Evolutionary conservation across 2,888 invertebrate species (phyloP).

Genomic region (Drosophila quinaria): DNA sequence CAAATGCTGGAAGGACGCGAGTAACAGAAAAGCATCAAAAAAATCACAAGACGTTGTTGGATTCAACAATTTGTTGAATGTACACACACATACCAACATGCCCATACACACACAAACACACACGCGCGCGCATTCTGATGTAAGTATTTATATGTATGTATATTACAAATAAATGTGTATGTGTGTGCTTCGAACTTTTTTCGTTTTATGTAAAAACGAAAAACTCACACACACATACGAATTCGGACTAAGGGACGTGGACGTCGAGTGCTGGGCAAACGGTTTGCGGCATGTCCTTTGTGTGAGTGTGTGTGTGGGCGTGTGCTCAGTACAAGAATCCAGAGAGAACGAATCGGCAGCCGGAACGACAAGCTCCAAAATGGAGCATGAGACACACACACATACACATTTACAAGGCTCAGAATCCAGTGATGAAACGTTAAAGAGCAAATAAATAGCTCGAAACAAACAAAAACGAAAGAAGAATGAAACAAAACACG

Average conservation of each 20-base stretch:
- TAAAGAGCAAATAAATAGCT: conserved; percentile 78
- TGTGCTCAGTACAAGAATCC: conserved; percentile 25
- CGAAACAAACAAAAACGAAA: conserved; percentile 66
- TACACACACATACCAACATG: conserved; percentile 38
- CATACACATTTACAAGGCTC: conserved; percentile 1
- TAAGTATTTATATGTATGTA: conserved; percentile 25
- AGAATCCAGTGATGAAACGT: conserved; percentile 55
- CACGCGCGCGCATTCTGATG: background rate
- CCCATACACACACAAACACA: background rate
- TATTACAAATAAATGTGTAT: conserved; percentile 40
- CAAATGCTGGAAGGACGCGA: conserved; percentile 49
- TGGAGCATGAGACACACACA: conserved; percentile 27
- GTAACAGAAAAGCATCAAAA: conserved; percentile 34
- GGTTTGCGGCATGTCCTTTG: conserved; percentile 65
- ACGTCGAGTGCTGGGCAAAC: conserved; percentile 70
- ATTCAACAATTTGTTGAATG: conserved; percentile 82
- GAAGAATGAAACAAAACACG: conserved; percentile 55
- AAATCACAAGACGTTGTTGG: conserved; percentile 69
- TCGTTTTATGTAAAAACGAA: conserved; percentile 61
- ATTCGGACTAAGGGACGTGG: conserved; percentile 22
- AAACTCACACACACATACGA: conserved; percentile 22
- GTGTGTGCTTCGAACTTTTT: conserved; percentile 52
- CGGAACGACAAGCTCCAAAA: conserved; percentile 66
- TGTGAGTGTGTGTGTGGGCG: conserved; percentile 22
- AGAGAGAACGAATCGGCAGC: conserved; percentile 56